Percentiles rank a stretch among this genome's conserved stretches.
Evolutionary conservation across 2,797 vertebrate species (phyloP).

Genomic region (Scarus forsteni): DNA sequence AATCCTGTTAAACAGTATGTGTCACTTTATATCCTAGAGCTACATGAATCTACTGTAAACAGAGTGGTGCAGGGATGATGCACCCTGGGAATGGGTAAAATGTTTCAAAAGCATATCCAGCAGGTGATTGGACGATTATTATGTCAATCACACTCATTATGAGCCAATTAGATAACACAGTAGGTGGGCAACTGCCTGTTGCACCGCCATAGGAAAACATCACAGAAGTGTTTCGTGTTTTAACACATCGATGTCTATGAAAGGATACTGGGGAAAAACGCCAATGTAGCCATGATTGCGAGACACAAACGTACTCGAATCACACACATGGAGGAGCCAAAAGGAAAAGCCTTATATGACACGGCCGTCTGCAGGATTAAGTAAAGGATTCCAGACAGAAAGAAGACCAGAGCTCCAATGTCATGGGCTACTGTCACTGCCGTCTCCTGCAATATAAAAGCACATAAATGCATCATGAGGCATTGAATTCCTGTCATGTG

Average conservation of each 20-base stretch:
- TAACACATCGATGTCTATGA: conserved; percentile 24
- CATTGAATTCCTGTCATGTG: not conserved
- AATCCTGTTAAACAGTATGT: not conserved
- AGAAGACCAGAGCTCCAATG: conserved; percentile 90
- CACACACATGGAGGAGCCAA: conserved; percentile 76
- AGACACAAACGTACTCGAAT: conserved; percentile 80
- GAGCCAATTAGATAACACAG: too few species aligned
- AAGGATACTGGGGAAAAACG: conserved; percentile 95
- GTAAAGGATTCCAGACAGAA: conserved; percentile 86
- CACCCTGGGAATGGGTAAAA: too few species aligned
- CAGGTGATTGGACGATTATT: too few species aligned
- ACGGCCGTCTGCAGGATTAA: conserved; percentile 86
- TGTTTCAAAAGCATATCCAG: too few species aligned
- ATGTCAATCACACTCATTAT: too few species aligned
- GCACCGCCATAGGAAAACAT: not conserved
- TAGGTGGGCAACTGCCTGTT: too few species aligned
- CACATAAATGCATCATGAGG: not conserved
- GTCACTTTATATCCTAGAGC: not conserved
- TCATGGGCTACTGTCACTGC: conserved; percentile 85
- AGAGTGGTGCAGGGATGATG: too few species aligned
- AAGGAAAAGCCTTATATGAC: conserved; percentile 82
- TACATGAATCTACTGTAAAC: not conserved
- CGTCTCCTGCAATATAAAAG: conserved; percentile 85
- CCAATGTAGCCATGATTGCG: conserved; percentile 79
- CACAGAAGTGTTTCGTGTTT: too few species aligned